phyloP scores from a whole-genome alignment of 2,888 invertebrate species.

The Drosophila mulleri region DNA sequence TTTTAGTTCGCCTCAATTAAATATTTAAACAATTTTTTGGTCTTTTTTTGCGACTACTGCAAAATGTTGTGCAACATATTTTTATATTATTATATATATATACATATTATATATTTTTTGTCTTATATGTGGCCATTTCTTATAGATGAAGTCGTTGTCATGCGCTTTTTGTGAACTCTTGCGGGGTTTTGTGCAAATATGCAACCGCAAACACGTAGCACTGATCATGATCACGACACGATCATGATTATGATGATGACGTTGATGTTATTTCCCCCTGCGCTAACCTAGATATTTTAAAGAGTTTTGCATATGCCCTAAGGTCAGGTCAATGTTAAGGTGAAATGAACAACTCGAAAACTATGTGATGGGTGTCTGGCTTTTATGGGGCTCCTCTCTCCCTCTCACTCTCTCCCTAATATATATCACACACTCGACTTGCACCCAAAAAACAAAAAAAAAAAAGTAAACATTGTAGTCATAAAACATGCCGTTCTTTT shows the following conservation, averaged over 20 bases:
- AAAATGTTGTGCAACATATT: constrained; percentile 3
- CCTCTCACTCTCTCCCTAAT: background rate
- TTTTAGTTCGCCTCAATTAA: constrained; percentile 6
- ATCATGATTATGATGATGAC: constrained; percentile 13
- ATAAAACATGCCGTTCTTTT: constrained; percentile 40
- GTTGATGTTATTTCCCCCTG: constrained; percentile 25
- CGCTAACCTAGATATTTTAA: constrained; percentile 54
- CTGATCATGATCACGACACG: constrained; percentile 25
- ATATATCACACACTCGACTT: background rate
- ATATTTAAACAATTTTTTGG: constrained; percentile 4
- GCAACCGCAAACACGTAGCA: constrained; percentile 66
- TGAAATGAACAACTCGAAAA: constrained; percentile 39
- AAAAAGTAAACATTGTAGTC: constrained; percentile 10
- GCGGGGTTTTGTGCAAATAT: constrained; percentile 52
- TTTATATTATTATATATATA: background rate
- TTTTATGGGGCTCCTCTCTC: constrained; percentile 11
- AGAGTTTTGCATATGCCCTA: constrained; percentile 38
- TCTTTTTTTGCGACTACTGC: constrained; percentile 16
- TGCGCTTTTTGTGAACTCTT: constrained; percentile 24
- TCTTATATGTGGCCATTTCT: constrained; percentile 14
- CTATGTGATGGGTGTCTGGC: constrained; percentile 15
- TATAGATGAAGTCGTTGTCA: constrained; percentile 11
- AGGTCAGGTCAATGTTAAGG: constrained; percentile 73
- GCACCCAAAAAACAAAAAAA: background rate
- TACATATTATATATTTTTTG: background rate